A percentile compares a stretch with the other conserved stretches of the same genome.
Conservation (phyloP, 2,113 vertebrate species). For the Apus apus region DNA sequence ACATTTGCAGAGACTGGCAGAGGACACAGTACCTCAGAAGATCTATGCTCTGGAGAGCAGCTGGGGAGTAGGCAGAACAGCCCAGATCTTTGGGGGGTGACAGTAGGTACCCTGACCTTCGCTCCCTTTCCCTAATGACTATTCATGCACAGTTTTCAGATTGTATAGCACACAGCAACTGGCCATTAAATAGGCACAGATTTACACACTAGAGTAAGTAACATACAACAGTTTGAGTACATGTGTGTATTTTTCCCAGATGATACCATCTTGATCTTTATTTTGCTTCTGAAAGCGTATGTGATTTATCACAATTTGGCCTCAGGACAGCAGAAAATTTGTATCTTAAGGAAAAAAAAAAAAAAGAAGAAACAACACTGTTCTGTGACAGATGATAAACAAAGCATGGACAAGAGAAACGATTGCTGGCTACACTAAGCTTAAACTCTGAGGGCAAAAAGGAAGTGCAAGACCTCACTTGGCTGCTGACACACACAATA, state of each 20-base stretch:
- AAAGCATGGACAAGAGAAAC: not conserved
- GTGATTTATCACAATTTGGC: not conserved
- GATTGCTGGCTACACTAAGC: not conserved
- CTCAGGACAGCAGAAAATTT: not conserved
- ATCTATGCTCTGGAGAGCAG: not conserved
- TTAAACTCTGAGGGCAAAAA: not conserved
- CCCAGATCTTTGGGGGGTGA: not conserved
- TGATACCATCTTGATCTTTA: not conserved
- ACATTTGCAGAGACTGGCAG: not conserved
- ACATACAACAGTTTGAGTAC: not conserved
- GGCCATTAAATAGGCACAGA: not conserved
- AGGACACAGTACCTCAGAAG: not conserved
- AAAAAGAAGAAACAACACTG: not conserved
- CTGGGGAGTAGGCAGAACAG: not conserved
- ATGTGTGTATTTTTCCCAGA: not conserved
- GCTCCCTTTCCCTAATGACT: not conserved
- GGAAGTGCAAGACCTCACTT: conserved; percentile 13
- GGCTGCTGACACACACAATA: conserved; percentile 19
- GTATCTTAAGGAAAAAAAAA: not conserved
- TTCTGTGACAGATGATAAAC: not conserved
- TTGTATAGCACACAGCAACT: fast-evolving
- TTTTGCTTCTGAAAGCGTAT: fast-evolving
- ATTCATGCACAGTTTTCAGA: not conserved
- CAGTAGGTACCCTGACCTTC: fast-evolving
- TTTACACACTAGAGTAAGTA: not conserved